These are phyloP conservation scores for Sebastes variabilis DNA, from an alignment of 2,797 vertebrate genomes.

Conservation along the genomic window DNA sequence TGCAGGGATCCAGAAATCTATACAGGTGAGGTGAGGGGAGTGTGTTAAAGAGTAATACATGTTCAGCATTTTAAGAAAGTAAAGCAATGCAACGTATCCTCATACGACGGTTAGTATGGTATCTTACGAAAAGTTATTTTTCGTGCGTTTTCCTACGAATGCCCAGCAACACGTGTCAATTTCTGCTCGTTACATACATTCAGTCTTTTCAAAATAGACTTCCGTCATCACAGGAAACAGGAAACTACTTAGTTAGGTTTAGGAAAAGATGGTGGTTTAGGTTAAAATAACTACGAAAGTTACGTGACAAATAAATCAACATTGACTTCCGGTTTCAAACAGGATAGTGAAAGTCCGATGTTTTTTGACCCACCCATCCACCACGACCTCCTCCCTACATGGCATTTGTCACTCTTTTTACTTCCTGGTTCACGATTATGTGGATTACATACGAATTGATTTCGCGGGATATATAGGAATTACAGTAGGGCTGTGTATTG, in stretches of 20 bases:
- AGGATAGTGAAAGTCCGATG: neutral
- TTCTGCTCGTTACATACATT: neutral
- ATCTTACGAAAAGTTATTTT: neutral
- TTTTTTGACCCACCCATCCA: neutral
- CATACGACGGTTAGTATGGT: neutral
- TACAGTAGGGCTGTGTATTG: too few species aligned
- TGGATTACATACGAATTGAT: too few species aligned
- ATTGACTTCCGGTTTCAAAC: neutral
- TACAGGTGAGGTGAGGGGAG: neutral
- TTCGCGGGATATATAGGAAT: fast-evolving
- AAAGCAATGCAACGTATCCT: neutral
- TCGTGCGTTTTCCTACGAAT: neutral
- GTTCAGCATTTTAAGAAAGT: neutral
- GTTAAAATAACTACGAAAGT: neutral
- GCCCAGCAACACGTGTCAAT: neutral
- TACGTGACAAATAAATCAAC: neutral
- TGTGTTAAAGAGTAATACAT: neutral
- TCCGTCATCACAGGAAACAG: neutral
- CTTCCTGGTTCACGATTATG: too few species aligned
- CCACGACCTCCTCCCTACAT: fast-evolving
- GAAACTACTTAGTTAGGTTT: neutral
- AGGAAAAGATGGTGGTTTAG: neutral
- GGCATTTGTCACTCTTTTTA: too few species aligned
- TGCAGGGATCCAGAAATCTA: conserved; percentile 7
- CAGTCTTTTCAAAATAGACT: neutral